phyloP scores from a whole-genome alignment of 2,113 vertebrate genomes.

The Forbesichthys agassizii region DNA sequence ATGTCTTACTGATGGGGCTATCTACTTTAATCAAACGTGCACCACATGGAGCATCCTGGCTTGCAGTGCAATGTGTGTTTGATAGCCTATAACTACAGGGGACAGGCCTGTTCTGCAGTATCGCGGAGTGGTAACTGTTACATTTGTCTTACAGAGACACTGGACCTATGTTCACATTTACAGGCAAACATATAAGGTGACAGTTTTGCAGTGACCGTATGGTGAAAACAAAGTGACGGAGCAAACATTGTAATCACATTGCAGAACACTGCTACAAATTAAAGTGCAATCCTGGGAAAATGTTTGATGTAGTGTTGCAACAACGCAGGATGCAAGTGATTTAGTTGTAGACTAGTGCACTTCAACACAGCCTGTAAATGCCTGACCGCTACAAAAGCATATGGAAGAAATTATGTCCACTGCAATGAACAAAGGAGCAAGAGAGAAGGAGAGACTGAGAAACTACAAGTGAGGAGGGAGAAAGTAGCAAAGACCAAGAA shows the following conservation, averaged over 20 bases:
- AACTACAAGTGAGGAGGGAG: neutral
- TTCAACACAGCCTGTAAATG: conserved; percentile 48
- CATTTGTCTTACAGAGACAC: no score
- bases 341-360: conserved; percentile 42
- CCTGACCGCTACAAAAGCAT: conserved; percentile 56
- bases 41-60: neutral
- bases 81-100: neutral
- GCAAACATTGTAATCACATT: no score
- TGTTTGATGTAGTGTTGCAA: conserved; percentile 20
- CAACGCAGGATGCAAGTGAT: conserved; percentile 30
- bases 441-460: neutral
- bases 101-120: no score
- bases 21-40: neutral
- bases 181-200: no score
- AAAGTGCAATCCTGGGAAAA: neutral
- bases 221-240: neutral
- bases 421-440: neutral
- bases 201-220: no score
- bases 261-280: conserved; percentile 1
- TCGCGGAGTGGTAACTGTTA: no score
- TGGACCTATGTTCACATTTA: no score
- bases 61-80: neutral
- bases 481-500: neutral
- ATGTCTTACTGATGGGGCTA: conserved; percentile 14
- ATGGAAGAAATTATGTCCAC: conserved; percentile 64